A percentile compares a stretch with the other conserved stretches of the same genome.
phyloP scores from a whole-genome alignment of 2,888 invertebrate genomes.

The Platycnemis pennipes region DNA sequence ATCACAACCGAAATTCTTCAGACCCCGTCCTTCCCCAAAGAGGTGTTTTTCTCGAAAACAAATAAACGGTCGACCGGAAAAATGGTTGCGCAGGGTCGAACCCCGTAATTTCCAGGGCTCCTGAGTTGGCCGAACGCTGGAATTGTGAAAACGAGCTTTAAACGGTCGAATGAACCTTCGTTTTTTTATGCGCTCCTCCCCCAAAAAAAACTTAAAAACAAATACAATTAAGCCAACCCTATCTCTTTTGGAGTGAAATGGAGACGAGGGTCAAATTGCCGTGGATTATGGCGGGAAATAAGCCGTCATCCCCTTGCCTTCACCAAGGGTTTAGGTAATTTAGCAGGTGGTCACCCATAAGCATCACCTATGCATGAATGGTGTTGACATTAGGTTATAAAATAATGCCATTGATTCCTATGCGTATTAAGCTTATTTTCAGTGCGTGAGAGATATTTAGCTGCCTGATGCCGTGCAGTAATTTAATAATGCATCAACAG shows the following conservation, averaged over 20 bases:
- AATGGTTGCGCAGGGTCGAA: conserved; percentile 21
- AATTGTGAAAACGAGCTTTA: conserved; percentile 46
- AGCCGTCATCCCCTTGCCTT: not conserved
- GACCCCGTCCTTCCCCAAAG: not conserved
- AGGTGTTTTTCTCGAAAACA: not conserved
- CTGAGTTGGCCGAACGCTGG: conserved; percentile 6
- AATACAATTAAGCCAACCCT: conserved; percentile 19
- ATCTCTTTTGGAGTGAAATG: not conserved
- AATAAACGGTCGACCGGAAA: not conserved
- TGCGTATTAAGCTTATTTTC: not conserved
- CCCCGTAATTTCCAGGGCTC: conserved; percentile 48
- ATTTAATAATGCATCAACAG: too few species aligned
- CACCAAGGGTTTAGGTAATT: not conserved
- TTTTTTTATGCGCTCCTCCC: not conserved
- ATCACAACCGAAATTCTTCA: conserved; percentile 16
- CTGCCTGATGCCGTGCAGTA: too few species aligned
- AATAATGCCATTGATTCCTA: not conserved
- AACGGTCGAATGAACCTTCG: not conserved
- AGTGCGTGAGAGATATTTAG: too few species aligned
- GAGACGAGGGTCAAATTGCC: not conserved
- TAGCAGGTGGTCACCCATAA: not conserved
- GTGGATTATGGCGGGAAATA: not conserved
- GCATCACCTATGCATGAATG: not conserved
- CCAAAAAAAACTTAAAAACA: not conserved
- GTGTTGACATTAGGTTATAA: not conserved